Base-by-base conservation (phyloP, 2,888 invertebrate genomes). In the Frankliniella intonsa region DNA sequence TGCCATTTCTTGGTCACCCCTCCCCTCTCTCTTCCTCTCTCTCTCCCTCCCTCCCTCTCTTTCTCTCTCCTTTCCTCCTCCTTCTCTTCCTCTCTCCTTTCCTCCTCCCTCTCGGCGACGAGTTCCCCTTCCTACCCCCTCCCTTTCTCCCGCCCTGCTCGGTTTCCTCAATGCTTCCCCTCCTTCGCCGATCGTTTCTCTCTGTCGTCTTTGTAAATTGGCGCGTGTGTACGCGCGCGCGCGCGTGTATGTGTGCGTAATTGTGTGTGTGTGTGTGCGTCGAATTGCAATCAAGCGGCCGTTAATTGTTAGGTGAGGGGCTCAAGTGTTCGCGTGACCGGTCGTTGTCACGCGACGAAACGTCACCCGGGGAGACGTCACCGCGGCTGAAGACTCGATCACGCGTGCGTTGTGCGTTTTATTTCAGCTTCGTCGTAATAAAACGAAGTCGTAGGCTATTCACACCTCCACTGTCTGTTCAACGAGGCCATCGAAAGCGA, bases 31-130 rank as follows among this genome's bases (percentile, higher is more conserved):
- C 69, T 14, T 49, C 49, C n/a, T 79, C 12, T 17, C 65, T n/a
- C 19, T 17, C 65, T 82, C 27, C 25, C 62, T 50, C 50, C 50
- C 51, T 62, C 27, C 50, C 81, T 81, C 50, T 76, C 82, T 82
- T 81, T 82, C 27, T 17, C 51, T 19, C 80, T 81, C 82, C 11
- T 50, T 81, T 55, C 27, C 27, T 25, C 50, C 22, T 69, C 19
- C 80, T 38, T 14, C 55, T 17, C 17, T 55, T 8, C 17, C 1
- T 17, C 9, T 55, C 55, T 14, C 62, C 62, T 17, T n/a, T 0
- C 17, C 62, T 62, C 11, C 17, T 11, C 62, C 62, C n/a, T n/a
- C 62, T 62, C 3, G 62, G 55, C 55, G 62, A 62, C 19, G 17
- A 62, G n/a, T 62, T 62, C 55, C 55, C 55, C 55, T 17, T 8